Evolutionary conservation across 2,113 vertebrate species (phyloP).

Genomic region (Microcebus ravelobensis): DNA sequence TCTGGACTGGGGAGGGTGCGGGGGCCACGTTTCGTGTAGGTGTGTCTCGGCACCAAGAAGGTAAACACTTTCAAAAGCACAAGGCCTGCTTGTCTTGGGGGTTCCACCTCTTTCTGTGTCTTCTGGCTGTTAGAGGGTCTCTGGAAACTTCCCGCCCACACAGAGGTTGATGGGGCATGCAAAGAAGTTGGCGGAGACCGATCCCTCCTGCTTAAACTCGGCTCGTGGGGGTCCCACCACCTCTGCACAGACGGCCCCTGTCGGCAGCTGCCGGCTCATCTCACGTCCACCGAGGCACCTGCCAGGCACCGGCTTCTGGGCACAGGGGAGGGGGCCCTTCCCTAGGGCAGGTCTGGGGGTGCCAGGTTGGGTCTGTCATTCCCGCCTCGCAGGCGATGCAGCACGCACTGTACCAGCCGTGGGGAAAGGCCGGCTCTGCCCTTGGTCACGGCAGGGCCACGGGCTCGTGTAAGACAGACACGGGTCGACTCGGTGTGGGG

Average conservation of each 20-base stretch:
- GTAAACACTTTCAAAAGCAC: too few species aligned
- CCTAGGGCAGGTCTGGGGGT: background rate
- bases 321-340: background rate
- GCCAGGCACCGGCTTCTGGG: background rate
- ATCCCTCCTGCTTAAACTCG: background rate
- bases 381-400: background rate
- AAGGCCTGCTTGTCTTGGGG: background rate
- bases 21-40: background rate
- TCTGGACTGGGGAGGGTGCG: accelerated
- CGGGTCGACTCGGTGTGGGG: background rate
- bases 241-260: background rate
- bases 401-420: background rate
- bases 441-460: accelerated
- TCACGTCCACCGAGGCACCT: background rate
- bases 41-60: background rate
- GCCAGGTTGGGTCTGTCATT: background rate
- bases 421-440: background rate
- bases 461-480: background rate
- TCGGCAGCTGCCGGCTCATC: background rate
- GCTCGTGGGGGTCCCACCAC: background rate
- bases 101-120: background rate
- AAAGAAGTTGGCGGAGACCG: background rate
- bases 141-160: background rate
- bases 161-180: background rate
- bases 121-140: background rate